These are phyloP conservation scores for Micoletzkya japonica DNA, from an alignment of 2,888 invertebrate species.

Conservation along the genomic window DNA sequence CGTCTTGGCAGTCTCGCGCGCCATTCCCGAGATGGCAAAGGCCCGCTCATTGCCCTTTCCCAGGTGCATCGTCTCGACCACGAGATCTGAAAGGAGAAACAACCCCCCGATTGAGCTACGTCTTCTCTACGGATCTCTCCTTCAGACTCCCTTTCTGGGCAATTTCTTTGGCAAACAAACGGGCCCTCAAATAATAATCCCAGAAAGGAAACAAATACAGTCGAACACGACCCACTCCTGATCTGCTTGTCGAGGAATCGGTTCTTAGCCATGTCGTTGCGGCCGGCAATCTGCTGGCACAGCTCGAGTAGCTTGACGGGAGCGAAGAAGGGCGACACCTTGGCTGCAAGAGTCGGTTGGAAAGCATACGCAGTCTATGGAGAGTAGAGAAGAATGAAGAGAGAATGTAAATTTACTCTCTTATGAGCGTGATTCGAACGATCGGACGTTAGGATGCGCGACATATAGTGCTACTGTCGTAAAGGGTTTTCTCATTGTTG, in stretches of 20 bases:
- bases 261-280: neutral
- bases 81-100: slow-evolving; percentile 21
- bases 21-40: no score
- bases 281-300: neutral
- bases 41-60: slow-evolving; percentile 16
- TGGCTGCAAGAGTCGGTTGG: slow-evolving; percentile 3
- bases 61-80: slow-evolving; percentile 27
- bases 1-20: neutral
- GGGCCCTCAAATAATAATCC: neutral
- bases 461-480: no score
- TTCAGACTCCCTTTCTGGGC: no score
- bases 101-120: no score
- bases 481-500: no score
- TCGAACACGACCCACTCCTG: neutral
- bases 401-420: neutral
- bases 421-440: no score
- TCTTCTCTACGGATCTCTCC: no score
- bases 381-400: no score
- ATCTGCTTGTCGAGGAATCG: slow-evolving; percentile 12
- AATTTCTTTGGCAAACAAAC: no score
- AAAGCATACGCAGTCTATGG: no score
- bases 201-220: neutral
- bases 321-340: slow-evolving; percentile 24
- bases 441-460: no score
- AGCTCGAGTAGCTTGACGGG: neutral